Base-by-base conservation (phyloP, 2,888 invertebrate genomes). In the Chalcis sispes region DNA sequence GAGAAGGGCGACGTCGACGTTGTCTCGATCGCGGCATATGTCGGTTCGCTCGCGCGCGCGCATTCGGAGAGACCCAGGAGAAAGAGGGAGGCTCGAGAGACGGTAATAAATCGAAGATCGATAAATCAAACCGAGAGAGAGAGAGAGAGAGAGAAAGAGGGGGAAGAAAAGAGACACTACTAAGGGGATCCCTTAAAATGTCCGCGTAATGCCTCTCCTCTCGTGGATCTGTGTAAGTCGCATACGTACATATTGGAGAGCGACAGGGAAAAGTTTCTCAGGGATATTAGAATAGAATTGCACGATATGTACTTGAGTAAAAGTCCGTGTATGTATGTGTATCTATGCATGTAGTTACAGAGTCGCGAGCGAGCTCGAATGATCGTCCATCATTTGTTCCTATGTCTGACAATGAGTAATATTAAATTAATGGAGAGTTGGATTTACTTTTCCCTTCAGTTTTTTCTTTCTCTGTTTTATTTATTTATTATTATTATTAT, bases 101-200 rank as follows among this genome's bases (percentile, higher is more conserved):
- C 72, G 42, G 72, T 54, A 59, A 77, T 77, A 77, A 77, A 77
- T 77, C 77, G 70, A 73, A 56, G 64, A 73, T 77, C 72, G 72
- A 77, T 77, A 77, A 77, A 77, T 77, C 77, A 77, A 72, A 65
- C 15, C 20, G 27, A 15, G 59, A 48, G 58, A 15, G 32, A 46
- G 13, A n/a, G 70, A n/a, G 27, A 3, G 4, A 25, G 27, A 1
- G 20, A 8, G 29, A 29, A 42, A 54, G 46, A 27, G 58, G 50
- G 18, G 13, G 5, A 20, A 27, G 0, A 0, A 8, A 20, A 10
- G 18, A 40, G 23, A 59, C 20, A 46, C 25, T 25, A 46, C 42
- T 4, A 27, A 20, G 25, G 18, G 52, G 40, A 18, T 52, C 72
- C 66, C 48, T 71, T 62, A 71, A 71, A 71, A 62, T 62, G 71